Percentiles rank a stretch among this genome's conserved stretches.
phyloP scores from a whole-genome alignment of 2,797 vertebrate genomes.

The Cheirogaleus major region DNA sequence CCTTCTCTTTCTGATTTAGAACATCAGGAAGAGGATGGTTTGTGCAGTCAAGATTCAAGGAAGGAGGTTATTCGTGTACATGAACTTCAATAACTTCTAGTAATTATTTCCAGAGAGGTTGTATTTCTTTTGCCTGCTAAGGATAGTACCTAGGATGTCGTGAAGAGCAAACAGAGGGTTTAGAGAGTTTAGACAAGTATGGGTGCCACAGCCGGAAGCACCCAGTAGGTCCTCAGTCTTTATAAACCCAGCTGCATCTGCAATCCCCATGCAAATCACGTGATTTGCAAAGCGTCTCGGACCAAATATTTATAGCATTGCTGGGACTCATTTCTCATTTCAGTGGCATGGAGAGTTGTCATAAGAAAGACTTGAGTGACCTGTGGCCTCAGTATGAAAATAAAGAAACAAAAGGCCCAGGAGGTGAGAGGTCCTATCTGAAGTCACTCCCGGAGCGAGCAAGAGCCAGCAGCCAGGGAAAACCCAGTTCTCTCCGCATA shows the following conservation, averaged over 20 bases:
- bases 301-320: not conserved
- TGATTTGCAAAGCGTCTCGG: fast-evolving
- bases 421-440: not conserved
- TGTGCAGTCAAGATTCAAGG: not conserved
- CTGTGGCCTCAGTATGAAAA: not conserved
- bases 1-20: not conserved
- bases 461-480: not conserved
- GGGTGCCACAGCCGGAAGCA: not conserved
- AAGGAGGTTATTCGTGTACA: fast-evolving
- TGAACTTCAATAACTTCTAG: not conserved
- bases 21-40: not conserved
- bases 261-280: not conserved
- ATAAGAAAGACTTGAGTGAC: not conserved
- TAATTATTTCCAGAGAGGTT: not conserved
- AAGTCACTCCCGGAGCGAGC: not conserved
- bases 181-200: fast-evolving
- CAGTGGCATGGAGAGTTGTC: not conserved
- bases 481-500: fast-evolving
- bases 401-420: not conserved
- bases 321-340: not conserved
- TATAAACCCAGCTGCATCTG: fast-evolving
- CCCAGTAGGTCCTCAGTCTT: not conserved
- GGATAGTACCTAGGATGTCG: fast-evolving
- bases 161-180: not conserved
- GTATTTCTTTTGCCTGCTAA: not conserved